These are phyloP conservation scores for Lichenostomus cassidix DNA, from an alignment of 2,113 vertebrate genomes.

Conservation along the genomic window DNA sequence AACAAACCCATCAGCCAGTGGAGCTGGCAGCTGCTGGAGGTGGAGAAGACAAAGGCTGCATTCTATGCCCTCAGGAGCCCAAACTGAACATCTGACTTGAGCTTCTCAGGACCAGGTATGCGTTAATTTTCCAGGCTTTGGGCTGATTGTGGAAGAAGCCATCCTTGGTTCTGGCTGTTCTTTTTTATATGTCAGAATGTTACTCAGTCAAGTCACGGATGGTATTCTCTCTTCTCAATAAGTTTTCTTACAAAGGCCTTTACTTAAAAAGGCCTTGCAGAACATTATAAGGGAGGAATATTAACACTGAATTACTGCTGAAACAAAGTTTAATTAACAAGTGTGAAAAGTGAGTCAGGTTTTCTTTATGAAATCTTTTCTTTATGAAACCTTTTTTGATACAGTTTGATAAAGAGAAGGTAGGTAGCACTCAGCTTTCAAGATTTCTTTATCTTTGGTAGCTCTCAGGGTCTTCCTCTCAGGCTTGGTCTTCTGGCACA, in stretches of 20 bases:
- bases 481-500: background rate
- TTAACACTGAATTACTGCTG: background rate
- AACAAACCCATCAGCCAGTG: background rate
- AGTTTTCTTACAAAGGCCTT: background rate
- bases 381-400: background rate
- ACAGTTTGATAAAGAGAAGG: constrained; percentile 7
- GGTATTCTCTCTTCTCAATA: background rate
- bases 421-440: background rate
- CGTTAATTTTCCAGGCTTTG: background rate
- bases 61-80: background rate
- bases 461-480: background rate
- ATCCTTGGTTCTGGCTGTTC: background rate
- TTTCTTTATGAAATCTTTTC: background rate
- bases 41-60: background rate
- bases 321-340: constrained; percentile 29
- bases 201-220: background rate
- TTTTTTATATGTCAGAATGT: background rate
- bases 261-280: background rate
- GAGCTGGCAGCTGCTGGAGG: background rate
- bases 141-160: background rate
- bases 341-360: background rate
- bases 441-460: constrained; percentile 5
- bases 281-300: background rate
- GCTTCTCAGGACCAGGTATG: background rate
- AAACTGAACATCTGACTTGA: background rate